Evolutionary conservation across 2,888 invertebrate species (phyloP).

Genomic region (Entomobrya multifasciata): DNA sequence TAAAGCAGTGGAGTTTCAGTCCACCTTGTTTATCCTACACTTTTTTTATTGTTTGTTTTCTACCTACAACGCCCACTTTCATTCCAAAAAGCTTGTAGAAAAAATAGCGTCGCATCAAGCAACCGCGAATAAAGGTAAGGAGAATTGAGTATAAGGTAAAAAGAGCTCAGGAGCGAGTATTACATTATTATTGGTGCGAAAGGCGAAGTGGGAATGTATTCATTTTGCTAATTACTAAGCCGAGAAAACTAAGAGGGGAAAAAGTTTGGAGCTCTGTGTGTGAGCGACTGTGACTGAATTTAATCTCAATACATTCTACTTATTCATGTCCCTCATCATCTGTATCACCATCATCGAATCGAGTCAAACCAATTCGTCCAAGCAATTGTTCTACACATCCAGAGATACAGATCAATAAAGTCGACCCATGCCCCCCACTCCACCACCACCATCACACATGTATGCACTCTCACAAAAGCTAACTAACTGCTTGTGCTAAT

Average conservation of each 20-base stretch:
- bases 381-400: slow-evolving; percentile 18
- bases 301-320: slow-evolving; percentile 53
- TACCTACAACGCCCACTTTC: slow-evolving; percentile 57
- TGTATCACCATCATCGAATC: not conserved
- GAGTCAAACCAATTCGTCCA: slow-evolving; percentile 12
- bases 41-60: slow-evolving; percentile 62
- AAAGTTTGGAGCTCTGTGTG: not conserved
- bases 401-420: slow-evolving; percentile 4
- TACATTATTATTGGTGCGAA: slow-evolving; percentile 51
- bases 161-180: slow-evolving; percentile 1
- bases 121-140: too few species aligned
- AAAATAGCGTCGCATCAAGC: not conserved
- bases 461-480: slow-evolving; percentile 18
- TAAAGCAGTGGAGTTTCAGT: slow-evolving; percentile 19
- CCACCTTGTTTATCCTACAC: slow-evolving; percentile 68
- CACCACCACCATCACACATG: not conserved
- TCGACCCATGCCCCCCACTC: slow-evolving; percentile 39
- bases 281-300: slow-evolving; percentile 28
- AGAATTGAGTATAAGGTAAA: not conserved
- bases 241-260: slow-evolving; percentile 36
- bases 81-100: not conserved
- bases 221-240: slow-evolving; percentile 69
- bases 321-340: not conserved
- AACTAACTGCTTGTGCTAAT: slow-evolving; percentile 48
- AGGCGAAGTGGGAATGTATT: slow-evolving; percentile 53